Base-by-base conservation (phyloP, 2,888 invertebrate species). In the Lepidochrysops patricia region DNA sequence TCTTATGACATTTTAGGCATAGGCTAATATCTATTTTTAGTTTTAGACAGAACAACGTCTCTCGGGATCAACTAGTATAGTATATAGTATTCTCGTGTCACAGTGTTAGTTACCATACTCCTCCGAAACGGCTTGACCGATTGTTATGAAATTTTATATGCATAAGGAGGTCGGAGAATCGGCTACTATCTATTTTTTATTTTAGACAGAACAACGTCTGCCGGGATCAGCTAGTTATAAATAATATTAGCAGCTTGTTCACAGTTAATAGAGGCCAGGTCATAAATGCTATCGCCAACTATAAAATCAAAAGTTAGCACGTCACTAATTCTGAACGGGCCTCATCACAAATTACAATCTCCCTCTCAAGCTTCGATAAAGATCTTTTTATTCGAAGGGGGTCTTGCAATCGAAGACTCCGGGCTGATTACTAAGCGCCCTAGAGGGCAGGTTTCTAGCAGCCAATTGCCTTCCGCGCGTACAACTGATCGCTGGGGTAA, bases 401-500 rank as follows among this genome's bases (percentile, higher is more conserved):
- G 80, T 79, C 78, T 80, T 72, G 79, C 78, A 81, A 80, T 80
- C 80, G 82, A 80, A 82, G 78, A 82, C 75, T 73, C 77, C 67
- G 73, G 27, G 79, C 79, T 88, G 86, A 88, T 88, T 87, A 81
- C 84, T 74, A 75, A 80, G 79, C 77, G 78, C 88, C 86, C 85
- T 78, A 70, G 87, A 86, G 86, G 81, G 79, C 80, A 82, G 84
- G 82, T 84, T 84, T 82, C 84, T 77, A 75, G 81, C 76, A 80
- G 75, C 76, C 82, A 80, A 87, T 85, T 82, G 82, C 81, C 80
- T 70, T 83, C 82, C 80, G 76, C 79, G 82, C 80, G 80, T 79
- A 77, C 77, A 86, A 89, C 80, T 86, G 87, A 86, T 84, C 88
- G 76, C 87, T 75, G 65, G 88, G 88, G 88, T 86, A 81, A 84